These are phyloP conservation scores for Pollenia angustigena DNA, from an alignment of 2,888 invertebrate genomes.

Conservation along the genomic window DNA sequence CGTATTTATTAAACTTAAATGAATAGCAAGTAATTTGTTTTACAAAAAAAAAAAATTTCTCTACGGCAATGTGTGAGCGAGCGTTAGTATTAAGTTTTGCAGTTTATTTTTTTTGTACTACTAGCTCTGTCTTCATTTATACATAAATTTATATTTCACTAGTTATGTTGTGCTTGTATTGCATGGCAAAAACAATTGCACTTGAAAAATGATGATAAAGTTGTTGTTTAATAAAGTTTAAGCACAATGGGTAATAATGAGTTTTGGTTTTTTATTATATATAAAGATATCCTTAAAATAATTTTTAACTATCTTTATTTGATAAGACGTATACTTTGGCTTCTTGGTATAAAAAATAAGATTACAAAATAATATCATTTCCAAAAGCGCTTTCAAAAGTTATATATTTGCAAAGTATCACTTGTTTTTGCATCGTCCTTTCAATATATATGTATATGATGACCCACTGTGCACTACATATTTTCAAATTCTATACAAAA, in stretches of 20 bases:
- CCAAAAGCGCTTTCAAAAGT: too few species aligned
- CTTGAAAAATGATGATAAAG: conserved; percentile 69
- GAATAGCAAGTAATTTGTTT: conserved; percentile 70
- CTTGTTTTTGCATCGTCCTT: too few species aligned
- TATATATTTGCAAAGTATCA: too few species aligned
- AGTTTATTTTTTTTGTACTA: not conserved
- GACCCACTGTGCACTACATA: not conserved
- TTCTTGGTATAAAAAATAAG: too few species aligned
- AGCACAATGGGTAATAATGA: conserved; percentile 16
- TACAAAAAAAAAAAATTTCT: conserved; percentile 34
- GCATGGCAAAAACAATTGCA: conserved; percentile 41
- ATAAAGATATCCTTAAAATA: too few species aligned
- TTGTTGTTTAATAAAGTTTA: conserved; percentile 49
- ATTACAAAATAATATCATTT: too few species aligned
- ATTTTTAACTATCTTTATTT: too few species aligned
- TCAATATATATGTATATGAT: not conserved
- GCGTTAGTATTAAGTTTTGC: conserved; percentile 2
- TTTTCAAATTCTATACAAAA: not conserved
- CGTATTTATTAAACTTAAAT: conserved; percentile 73
- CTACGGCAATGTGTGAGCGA: not conserved
- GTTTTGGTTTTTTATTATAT: too few species aligned
- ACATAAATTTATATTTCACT: conserved; percentile 8
- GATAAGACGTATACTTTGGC: too few species aligned
- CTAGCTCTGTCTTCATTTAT: conserved; percentile 23
- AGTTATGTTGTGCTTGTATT: conserved; percentile 33